These are phyloP conservation scores for Athalia circularis DNA, from an alignment of 2,888 invertebrate species.

Conservation along the genomic window DNA sequence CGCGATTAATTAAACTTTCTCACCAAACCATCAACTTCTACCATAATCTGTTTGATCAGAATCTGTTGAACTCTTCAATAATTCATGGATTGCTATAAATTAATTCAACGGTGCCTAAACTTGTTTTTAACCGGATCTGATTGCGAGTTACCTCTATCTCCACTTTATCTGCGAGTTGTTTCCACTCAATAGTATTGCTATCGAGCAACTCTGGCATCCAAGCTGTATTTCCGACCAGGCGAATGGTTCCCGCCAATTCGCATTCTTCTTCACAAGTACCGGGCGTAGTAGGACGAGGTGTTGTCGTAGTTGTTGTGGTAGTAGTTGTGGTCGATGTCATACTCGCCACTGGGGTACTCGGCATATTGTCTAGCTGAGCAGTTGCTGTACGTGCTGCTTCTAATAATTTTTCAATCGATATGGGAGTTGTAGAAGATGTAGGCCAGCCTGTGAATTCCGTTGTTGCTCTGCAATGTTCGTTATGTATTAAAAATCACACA, in stretches of 20 bases:
- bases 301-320: slow-evolving; percentile 84
- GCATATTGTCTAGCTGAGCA: slow-evolving; percentile 75
- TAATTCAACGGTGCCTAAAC: not conserved
- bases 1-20: slow-evolving; percentile 30
- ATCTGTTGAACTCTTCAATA: not conserved
- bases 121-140: not conserved
- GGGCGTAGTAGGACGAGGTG: slow-evolving; percentile 83
- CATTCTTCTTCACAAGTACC: slow-evolving; percentile 87
- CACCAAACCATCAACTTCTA: slow-evolving; percentile 25
- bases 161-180: slow-evolving; percentile 86
- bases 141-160: slow-evolving; percentile 82
- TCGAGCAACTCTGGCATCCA: slow-evolving; percentile 92
- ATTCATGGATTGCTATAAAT: not conserved
- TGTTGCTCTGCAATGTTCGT: slow-evolving; percentile 78
- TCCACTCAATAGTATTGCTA: slow-evolving; percentile 91
- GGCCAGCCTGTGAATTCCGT: slow-evolving; percentile 96
- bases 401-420: slow-evolving; percentile 87
- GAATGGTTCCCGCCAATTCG: slow-evolving; percentile 90
- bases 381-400: slow-evolving; percentile 81
- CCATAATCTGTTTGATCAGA: slow-evolving; percentile 39
- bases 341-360: slow-evolving; percentile 72
- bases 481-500: not conserved
- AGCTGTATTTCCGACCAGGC: slow-evolving; percentile 83
- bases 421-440: slow-evolving; percentile 89
- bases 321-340: slow-evolving; percentile 82